Evolutionary conservation across 2,113 vertebrate species (phyloP).

Genomic region (Potamarius usumacintae): DNA sequence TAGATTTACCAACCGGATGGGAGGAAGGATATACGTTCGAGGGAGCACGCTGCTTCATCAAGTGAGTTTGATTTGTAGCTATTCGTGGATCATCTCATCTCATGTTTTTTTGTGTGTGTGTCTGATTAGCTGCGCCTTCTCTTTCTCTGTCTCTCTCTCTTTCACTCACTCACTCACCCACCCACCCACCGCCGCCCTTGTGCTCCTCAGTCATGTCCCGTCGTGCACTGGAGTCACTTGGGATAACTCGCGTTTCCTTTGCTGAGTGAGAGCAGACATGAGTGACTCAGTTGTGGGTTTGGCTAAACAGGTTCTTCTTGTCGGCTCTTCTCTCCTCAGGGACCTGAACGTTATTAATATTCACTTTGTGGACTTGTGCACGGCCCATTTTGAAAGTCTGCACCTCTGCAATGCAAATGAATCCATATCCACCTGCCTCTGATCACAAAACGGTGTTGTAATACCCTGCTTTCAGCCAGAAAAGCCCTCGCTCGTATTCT

Average conservation of each 20-base stretch:
- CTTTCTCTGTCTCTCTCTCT: too few relatives aligned
- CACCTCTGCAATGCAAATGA: not conserved
- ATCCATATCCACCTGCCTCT: not conserved
- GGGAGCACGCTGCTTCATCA: constrained; percentile 96
- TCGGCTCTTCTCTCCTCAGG: constrained; percentile 25
- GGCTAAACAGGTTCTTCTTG: constrained; percentile 59
- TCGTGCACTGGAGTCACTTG: not conserved
- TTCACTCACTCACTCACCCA: not conserved
- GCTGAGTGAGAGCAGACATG: constrained; percentile 11
- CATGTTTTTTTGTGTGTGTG: too few relatives aligned
- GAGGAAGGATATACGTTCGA: constrained; percentile 98
- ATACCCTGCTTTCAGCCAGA: not conserved
- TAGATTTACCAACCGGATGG: constrained; percentile 96
- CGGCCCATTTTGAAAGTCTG: not conserved
- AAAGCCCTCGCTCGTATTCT: not conserved
- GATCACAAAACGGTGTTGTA: not conserved
- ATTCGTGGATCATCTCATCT: not conserved
- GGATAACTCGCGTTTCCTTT: constrained; percentile 17
- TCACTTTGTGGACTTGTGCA: not conserved
- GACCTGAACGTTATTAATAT: constrained; percentile 24
- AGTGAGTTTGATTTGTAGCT: constrained; percentile 79
- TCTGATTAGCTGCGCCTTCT: constrained; percentile 6
- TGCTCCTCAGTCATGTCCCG: not conserved
- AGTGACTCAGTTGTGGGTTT: constrained; percentile 52
- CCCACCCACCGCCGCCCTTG: not conserved